Percentiles rank a stretch among this genome's conserved stretches.
phyloP scores from a whole-genome alignment of 2,113 vertebrate species.

The Picathartes gymnocephalus region DNA sequence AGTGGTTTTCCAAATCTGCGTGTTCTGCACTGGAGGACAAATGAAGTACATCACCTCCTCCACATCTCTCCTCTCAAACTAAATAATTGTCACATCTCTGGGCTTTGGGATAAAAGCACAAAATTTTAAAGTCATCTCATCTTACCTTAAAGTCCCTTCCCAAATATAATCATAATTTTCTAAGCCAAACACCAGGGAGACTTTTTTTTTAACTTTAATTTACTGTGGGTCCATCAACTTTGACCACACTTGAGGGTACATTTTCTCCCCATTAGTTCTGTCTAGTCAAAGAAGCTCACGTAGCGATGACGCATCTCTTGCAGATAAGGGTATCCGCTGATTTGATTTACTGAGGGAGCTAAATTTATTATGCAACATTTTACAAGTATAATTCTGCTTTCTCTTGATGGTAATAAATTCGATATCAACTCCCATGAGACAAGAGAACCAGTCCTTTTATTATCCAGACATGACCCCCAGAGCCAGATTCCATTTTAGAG shows the following conservation, averaged over 20 bases:
- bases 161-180: neutral
- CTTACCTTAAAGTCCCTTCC: neutral
- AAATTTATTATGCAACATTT: slow-evolving; percentile 72
- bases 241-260: neutral
- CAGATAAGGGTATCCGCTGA: slow-evolving; percentile 53
- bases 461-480: slow-evolving; percentile 64
- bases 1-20: neutral
- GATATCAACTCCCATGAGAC: slow-evolving; percentile 64
- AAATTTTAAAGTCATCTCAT: neutral
- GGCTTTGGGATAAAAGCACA: neutral
- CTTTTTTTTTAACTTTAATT: neutral
- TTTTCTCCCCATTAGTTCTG: slow-evolving; percentile 29
- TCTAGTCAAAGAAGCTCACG: slow-evolving; percentile 21
- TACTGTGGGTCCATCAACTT: neutral
- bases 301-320: slow-evolving; percentile 52
- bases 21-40: neutral
- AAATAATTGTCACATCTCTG: neutral
- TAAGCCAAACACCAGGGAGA: neutral
- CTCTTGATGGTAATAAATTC: slow-evolving; percentile 71
- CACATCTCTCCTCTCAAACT: neutral
- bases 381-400: slow-evolving; percentile 70
- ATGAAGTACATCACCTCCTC: slow-evolving; percentile 10
- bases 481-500: slow-evolving; percentile 70
- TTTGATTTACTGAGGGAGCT: slow-evolving; percentile 65
- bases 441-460: slow-evolving; percentile 53